Evolutionary conservation across 2,888 invertebrate genomes (phyloP).

Genomic region (Aspidiotus destructor): DNA sequence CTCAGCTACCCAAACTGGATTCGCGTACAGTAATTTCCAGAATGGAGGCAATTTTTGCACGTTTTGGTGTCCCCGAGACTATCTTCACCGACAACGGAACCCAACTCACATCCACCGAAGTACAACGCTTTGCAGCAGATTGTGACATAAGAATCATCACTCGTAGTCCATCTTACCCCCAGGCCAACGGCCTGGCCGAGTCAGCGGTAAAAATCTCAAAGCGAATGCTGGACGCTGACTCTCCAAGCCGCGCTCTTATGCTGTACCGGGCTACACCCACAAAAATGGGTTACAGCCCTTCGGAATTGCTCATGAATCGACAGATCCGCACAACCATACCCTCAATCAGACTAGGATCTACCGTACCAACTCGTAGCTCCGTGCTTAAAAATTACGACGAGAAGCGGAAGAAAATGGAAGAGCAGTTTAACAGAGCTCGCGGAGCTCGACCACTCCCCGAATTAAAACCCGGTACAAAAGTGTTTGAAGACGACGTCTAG

Average conservation of each 20-base stretch:
- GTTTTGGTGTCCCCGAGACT: background rate
- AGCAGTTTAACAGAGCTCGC: background rate
- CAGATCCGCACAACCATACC: slow-evolving; percentile 3
- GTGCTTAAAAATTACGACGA: background rate
- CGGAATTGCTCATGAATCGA: background rate
- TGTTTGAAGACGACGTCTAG: background rate
- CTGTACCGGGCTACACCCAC: slow-evolving; percentile 9
- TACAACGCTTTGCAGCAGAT: background rate
- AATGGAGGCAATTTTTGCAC: slow-evolving; percentile 6
- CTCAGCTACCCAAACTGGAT: slow-evolving; percentile 1
- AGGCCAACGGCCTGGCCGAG: slow-evolving; percentile 11
- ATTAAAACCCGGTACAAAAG: background rate
- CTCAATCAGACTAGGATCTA: background rate
- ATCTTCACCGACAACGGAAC: slow-evolving; percentile 11
- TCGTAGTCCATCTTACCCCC: background rate
- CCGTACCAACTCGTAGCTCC: background rate
- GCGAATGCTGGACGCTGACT: background rate
- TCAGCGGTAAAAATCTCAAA: slow-evolving; percentile 1
- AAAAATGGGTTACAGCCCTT: background rate
- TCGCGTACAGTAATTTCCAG: background rate
- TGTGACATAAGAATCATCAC: slow-evolving; percentile 3
- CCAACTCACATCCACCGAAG: background rate
- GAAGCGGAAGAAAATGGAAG: background rate
- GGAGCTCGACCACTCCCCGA: background rate
- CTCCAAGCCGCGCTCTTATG: slow-evolving; percentile 5